Conservation (phyloP, 2,797 vertebrate species). For the Pipistrellus kuhlii region DNA sequence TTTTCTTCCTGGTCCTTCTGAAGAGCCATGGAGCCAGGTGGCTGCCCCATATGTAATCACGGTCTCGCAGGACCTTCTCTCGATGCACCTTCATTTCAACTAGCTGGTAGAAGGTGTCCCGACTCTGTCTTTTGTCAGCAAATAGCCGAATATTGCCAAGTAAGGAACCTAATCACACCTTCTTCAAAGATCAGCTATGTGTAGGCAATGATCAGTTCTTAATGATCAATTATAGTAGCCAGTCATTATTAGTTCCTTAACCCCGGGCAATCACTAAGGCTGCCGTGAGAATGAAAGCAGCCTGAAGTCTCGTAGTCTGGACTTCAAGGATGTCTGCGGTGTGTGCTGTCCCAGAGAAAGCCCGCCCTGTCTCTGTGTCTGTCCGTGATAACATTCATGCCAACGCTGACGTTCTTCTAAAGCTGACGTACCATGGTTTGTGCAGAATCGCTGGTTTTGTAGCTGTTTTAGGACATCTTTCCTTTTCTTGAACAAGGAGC, state of each 20-base stretch:
- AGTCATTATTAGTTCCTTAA: background rate
- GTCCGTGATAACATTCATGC: background rate
- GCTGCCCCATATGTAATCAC: background rate
- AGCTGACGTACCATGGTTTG: background rate
- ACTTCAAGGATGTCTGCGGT: background rate
- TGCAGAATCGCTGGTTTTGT: background rate
- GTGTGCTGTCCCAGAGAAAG: background rate
- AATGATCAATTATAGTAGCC: background rate
- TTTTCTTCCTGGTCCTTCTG: background rate
- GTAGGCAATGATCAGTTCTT: background rate
- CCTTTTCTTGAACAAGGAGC: background rate
- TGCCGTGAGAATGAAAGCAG: background rate
- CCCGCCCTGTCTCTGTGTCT: background rate
- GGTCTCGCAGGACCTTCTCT: background rate
- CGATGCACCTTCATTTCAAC: background rate
- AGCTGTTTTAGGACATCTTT: background rate
- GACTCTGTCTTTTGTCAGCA: background rate
- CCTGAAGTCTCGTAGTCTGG: background rate
- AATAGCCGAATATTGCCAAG: background rate
- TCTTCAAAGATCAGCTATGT: background rate
- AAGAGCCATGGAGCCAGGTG: background rate
- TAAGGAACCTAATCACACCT: background rate
- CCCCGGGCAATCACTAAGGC: background rate
- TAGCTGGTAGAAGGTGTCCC: background rate
- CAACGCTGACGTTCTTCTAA: background rate